Evolutionary conservation across 2,888 invertebrate species (phyloP), one percentile per base, ranked within the genome.

Genomic region (Caenorhabditis wallacei): DNA sequence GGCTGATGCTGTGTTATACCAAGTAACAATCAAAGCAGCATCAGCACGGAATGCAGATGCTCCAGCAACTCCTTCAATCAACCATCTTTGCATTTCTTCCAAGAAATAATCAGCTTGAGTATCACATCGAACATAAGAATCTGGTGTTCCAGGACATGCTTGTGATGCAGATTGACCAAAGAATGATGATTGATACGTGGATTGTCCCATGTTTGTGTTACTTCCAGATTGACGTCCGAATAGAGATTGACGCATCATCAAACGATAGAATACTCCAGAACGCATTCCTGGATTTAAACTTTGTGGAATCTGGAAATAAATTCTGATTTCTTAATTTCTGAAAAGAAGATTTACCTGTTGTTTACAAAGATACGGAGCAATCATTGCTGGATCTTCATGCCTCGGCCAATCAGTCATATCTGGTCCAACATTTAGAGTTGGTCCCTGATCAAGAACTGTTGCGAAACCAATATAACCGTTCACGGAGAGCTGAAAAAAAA

Each of bases 31-130:
- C 79, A 96, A 93, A 2, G 95, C 96, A 92, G 97, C 97, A 92
- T 97, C 96, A 0, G 98, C 97, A 86, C 95, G 94, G 93, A 98
- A 98, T 0, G 95, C 95, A 48, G 96, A 95, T 0, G 97, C 95
- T 0, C 98, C 97, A n/a, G 92, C 95, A 24, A 97, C 96, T 10
- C 96, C 96, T 54, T 84, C 87, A 11, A 86, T 83, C 43, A 89
- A 72, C 83, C 85, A 84, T 37, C 85, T 63, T 87, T 91, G 91
- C 90, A 91, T 88, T 72, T 88, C 85, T 74, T 91, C 91, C 24
- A 91, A 80, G 68, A 91, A 89, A 56, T 89, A 90, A 69, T 91
- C 91, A 18, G 87, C 84, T 43, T 88, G 87, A 7, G 85, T 83
- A 71, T 91, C 90, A 71, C 91, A 91, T 37, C 90, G 59, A 1